Percentiles rank a stretch among this genome's conserved stretches.
phyloP scores from a whole-genome alignment of 1,140 invertebrate species.

The Phthorimaea operculella region DNA sequence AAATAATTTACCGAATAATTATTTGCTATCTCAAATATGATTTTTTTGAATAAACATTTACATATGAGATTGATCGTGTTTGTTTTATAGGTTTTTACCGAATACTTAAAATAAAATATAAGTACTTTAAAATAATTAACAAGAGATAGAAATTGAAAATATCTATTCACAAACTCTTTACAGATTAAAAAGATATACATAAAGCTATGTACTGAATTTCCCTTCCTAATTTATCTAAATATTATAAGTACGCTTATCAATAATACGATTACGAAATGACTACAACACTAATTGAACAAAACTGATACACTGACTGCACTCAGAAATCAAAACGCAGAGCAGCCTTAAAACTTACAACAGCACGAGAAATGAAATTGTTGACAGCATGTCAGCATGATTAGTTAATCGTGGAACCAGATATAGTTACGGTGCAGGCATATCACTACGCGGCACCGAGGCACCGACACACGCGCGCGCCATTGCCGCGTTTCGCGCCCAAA shows the following conservation, averaged over 20 bases:
- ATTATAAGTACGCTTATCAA: no score
- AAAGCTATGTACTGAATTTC: no score
- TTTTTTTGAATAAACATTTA: conserved; percentile 64
- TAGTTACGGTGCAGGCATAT: not conserved
- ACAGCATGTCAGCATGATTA: not conserved
- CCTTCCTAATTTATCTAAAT: no score
- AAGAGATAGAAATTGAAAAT: no score
- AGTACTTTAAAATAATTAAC: no score
- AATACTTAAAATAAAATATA: no score
- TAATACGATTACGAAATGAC: no score
- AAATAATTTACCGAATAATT: conserved; percentile 59
- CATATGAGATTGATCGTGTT: conserved; percentile 28
- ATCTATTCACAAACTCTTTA: no score
- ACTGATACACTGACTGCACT: no score
- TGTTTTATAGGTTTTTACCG: conserved; percentile 11
- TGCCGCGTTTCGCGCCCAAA: not conserved
- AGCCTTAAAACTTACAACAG: not conserved
- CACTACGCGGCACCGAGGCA: conserved; percentile 2
- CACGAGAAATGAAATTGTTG: not conserved
- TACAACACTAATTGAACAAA: no score
- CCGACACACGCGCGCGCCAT: not conserved
- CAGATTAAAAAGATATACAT: no score
- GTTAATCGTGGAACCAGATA: conserved; percentile 1
- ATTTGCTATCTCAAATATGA: conserved; percentile 65
- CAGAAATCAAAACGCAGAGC: no score